phyloP scores from a whole-genome alignment of 2,888 invertebrate species.

The Athalia rosae region DNA sequence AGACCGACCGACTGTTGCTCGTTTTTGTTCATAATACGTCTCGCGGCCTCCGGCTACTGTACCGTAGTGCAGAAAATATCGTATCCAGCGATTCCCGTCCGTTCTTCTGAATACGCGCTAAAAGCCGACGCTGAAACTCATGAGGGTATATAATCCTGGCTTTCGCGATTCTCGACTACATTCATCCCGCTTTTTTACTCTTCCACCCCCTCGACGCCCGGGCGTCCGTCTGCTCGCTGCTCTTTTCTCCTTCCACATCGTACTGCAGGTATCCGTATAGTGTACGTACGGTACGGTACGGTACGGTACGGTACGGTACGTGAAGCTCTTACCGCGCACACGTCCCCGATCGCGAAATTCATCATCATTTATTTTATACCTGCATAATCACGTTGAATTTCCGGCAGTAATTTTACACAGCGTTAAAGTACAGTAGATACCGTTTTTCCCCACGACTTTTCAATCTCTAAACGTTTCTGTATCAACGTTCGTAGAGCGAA shows the following conservation, averaged over 20 bases:
- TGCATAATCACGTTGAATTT: too few species aligned
- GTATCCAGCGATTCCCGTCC: not conserved
- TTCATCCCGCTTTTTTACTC: constrained; percentile 47
- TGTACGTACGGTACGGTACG: too few species aligned
- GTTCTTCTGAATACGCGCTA: constrained; percentile 63
- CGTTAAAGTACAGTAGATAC: not conserved
- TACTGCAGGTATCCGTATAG: not conserved
- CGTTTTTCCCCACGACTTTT: not conserved
- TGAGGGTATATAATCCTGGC: constrained; percentile 67
- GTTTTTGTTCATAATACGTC: not conserved
- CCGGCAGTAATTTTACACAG: not conserved
- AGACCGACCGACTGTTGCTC: not conserved
- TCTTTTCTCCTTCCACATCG: not conserved
- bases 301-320: too few species aligned
- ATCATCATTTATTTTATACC: too few species aligned
- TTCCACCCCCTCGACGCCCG: constrained; percentile 10
- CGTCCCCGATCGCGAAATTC: too few species aligned
- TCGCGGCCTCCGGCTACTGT: not conserved
- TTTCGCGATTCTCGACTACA: constrained; percentile 58
- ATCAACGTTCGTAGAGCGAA: too few species aligned
- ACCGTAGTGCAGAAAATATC: not conserved
- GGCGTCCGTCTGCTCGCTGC: constrained; percentile 11
- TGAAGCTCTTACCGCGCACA: too few species aligned
- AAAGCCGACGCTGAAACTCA: constrained; percentile 67
- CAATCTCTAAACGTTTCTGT: not conserved